A percentile compares a stretch with the other conserved stretches of the same genome.
These are phyloP conservation scores for Copidosoma aretas DNA, from an alignment of 2,888 invertebrate genomes.

Conservation along the genomic window DNA sequence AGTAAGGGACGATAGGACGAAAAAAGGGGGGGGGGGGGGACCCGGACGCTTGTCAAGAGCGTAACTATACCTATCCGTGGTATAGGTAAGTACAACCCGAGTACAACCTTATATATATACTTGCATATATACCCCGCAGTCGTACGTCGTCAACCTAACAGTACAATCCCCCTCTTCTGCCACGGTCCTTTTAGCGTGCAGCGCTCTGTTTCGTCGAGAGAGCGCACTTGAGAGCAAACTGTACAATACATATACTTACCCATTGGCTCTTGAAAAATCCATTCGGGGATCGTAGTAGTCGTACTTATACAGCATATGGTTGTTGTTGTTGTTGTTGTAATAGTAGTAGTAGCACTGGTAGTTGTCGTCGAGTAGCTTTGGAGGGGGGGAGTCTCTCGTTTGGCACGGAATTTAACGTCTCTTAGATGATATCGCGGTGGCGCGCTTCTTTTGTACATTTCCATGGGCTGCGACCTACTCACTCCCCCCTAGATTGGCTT, in stretches of 20 bases:
- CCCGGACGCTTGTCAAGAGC: no score
- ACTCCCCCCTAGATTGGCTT: neutral
- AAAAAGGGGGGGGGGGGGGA: no score
- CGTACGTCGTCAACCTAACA: no score
- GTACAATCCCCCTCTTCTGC: no score
- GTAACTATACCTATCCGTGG: no score
- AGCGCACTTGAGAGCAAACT: constrained; percentile 9
- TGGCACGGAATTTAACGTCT: constrained; percentile 27
- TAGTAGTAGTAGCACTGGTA: neutral
- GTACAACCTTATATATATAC: no score
- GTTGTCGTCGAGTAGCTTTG: neutral
- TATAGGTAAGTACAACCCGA: no score
- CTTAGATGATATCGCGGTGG: constrained; percentile 13
- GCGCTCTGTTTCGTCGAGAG: constrained; percentile 18
- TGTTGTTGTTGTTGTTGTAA: neutral
- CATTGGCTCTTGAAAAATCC: constrained; percentile 28
- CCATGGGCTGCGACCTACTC: neutral
- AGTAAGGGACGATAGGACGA: no score
- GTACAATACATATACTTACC: no score
- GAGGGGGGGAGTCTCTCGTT: constrained; percentile 15
- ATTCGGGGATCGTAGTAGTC: constrained; percentile 12
- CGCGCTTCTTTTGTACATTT: constrained; percentile 15
- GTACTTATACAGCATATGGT: no score
- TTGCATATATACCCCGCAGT: no score
- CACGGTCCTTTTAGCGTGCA: neutral